These are phyloP conservation scores for Clarias pachynema DNA, from an alignment of 2,797 vertebrate genomes.

Conservation along the genomic window DNA sequence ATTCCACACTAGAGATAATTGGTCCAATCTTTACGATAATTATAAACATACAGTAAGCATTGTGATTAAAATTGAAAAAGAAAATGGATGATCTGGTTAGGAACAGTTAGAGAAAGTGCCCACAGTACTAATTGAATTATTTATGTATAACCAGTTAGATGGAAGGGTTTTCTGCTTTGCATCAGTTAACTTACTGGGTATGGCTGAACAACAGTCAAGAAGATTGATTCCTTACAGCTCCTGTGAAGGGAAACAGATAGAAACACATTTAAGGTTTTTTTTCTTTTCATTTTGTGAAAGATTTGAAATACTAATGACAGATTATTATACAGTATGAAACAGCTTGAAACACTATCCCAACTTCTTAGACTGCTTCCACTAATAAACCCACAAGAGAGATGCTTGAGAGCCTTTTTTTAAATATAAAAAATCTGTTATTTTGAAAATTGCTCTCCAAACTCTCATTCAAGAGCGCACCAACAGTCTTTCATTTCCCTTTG, in stretches of 20 bases:
- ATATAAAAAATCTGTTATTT: conserved; percentile 12
- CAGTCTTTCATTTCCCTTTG: neutral
- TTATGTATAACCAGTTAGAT: neutral
- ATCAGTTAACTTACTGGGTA: conserved; percentile 87
- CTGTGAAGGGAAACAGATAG: conserved; percentile 62
- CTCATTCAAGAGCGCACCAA: conserved; percentile 6
- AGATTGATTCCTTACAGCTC: conserved; percentile 97
- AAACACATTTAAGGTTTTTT: neutral
- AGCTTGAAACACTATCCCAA: neutral
- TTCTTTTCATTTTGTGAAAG: neutral
- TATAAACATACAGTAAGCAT: neutral
- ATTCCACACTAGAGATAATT: neutral
- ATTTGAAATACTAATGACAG: neutral
- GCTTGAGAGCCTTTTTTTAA: neutral
- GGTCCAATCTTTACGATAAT: neutral
- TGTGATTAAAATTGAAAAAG: neutral
- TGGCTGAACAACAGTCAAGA: conserved; percentile 95
- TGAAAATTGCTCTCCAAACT: conserved; percentile 21
- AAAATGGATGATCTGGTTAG: neutral
- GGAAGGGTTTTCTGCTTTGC: neutral
- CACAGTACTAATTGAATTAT: neutral
- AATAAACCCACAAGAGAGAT: conserved; percentile 3
- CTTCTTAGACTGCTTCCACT: neutral
- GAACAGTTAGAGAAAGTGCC: neutral
- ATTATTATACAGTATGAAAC: neutral